Evolutionary conservation across 2,797 vertebrate species (phyloP).

Genomic region (Pangasius djambal): DNA sequence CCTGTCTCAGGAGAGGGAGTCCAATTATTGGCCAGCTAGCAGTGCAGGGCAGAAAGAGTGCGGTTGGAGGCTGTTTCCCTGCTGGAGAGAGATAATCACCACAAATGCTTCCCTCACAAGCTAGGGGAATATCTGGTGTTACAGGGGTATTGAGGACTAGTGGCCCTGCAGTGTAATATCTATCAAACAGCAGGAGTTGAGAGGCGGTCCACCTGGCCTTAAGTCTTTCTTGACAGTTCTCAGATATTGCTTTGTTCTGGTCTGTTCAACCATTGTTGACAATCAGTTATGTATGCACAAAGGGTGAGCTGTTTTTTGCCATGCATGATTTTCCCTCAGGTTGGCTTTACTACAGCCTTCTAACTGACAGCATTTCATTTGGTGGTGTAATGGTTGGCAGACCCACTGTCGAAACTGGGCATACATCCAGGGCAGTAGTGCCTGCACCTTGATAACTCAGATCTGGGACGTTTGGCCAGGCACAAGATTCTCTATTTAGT

Average conservation of each 20-base stretch:
- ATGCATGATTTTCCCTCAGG: background rate
- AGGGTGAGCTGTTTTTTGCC: background rate
- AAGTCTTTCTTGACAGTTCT: constrained; percentile 4
- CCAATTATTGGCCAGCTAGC: background rate
- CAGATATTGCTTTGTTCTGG: background rate
- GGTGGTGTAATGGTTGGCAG: background rate
- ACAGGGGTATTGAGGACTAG: background rate
- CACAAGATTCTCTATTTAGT: background rate
- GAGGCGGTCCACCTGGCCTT: background rate
- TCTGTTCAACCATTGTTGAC: background rate
- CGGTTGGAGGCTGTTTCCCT: background rate
- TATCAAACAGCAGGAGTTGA: background rate
- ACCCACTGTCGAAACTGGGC: background rate
- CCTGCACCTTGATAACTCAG: background rate
- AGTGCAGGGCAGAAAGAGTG: background rate
- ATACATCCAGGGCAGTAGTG: background rate
- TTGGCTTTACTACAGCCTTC: background rate
- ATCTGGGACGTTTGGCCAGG: background rate
- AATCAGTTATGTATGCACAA: background rate
- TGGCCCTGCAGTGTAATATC: background rate
- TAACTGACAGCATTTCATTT: background rate
- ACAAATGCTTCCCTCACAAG: background rate
- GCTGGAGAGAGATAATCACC: background rate
- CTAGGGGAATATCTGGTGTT: background rate
- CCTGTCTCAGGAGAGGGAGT: background rate